Percentiles rank a stretch among this genome's conserved stretches.
phyloP scores from a whole-genome alignment of 2,797 vertebrate species.

The Craterocephalus amniculus region DNA sequence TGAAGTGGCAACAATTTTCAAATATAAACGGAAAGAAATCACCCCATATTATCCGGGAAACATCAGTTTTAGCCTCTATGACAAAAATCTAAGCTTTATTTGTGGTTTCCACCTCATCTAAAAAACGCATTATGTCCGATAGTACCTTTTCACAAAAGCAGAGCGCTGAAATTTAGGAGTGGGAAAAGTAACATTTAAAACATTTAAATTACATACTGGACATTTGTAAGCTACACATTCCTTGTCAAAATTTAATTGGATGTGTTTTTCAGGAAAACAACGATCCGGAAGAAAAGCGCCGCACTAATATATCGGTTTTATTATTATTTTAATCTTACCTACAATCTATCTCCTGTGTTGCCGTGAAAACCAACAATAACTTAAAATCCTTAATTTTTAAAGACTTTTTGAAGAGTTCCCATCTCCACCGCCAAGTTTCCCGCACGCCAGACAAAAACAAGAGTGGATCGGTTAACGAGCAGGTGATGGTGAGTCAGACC shows the following conservation, averaged over 20 bases:
- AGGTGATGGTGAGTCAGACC: conserved; percentile 67
- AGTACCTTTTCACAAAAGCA: conserved; percentile 14
- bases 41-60: not conserved
- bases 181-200: not conserved
- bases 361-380: not conserved
- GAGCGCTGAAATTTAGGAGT: not conserved
- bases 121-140: not conserved
- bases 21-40: not conserved
- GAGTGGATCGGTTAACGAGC: conserved; percentile 22
- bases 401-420: conserved; percentile 28
- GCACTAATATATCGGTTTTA: not conserved
- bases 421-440: conserved; percentile 24
- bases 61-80: not conserved
- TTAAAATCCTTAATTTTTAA: conserved; percentile 17
- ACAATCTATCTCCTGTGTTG: conserved; percentile 15
- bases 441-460: conserved; percentile 32
- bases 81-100: not conserved
- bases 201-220: conserved; percentile 6
- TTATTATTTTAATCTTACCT: not conserved
- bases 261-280: conserved; percentile 17
- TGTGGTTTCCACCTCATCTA: conserved; percentile 1
- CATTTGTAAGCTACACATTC: conserved; percentile 6
- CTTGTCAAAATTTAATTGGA: not conserved
- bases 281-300: not conserved
- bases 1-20: not conserved